Percentiles rank a stretch among this genome's conserved stretches.
Evolutionary conservation across 1,140 invertebrate genomes (phyloP).

Genomic region (Scaptomyza hsui): DNA sequence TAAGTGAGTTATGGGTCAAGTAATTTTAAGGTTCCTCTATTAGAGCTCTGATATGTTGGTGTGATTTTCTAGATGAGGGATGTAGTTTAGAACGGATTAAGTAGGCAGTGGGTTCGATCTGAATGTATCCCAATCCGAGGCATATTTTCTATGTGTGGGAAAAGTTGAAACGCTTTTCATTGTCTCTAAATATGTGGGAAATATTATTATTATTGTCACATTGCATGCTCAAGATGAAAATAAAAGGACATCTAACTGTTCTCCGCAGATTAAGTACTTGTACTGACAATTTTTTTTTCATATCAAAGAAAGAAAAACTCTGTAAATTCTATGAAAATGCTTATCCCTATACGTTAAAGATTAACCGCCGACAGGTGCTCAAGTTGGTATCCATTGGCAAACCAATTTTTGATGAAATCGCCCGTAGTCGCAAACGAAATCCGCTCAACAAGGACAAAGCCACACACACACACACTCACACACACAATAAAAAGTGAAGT

Average conservation of each 20-base stretch:
- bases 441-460: constrained; percentile 28
- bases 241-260: neutral
- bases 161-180: too few relatives aligned
- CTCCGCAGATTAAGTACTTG: neutral
- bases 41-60: neutral
- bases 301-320: neutral
- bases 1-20: neutral
- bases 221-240: too few relatives aligned
- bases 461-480: too few relatives aligned
- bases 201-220: too few relatives aligned
- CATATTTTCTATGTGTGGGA: too few relatives aligned
- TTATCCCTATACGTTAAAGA: neutral
- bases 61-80: too few relatives aligned
- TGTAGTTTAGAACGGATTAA: too few relatives aligned
- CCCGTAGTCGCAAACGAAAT: constrained; percentile 55
- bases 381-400: constrained; percentile 34
- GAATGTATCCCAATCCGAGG: too few relatives aligned
- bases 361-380: constrained; percentile 47
- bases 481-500: constrained; percentile 7
- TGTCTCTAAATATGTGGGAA: too few relatives aligned
- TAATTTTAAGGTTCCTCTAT: neutral
- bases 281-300: neutral
- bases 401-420: constrained; percentile 52
- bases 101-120: too few relatives aligned
- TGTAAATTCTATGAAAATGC: constrained; percentile 11